These are phyloP conservation scores for Dasyurus viverrinus DNA, from an alignment of 2,113 vertebrate species.

Conservation along the genomic window DNA sequence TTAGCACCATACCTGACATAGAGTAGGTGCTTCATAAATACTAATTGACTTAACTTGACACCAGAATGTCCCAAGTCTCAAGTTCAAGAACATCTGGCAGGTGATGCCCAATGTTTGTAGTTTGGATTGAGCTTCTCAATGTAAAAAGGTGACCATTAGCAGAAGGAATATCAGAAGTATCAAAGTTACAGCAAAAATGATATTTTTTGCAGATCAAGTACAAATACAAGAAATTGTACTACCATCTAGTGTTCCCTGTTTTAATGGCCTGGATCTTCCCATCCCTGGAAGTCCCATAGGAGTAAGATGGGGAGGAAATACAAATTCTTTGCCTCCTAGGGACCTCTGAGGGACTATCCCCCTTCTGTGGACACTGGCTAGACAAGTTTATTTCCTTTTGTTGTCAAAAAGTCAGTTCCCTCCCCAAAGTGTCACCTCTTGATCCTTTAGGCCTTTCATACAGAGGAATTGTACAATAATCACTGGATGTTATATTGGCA, in stretches of 20 bases:
- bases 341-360: not conserved
- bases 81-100: not conserved
- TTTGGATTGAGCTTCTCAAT: not conserved
- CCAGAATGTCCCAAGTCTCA: not conserved
- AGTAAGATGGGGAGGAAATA: not conserved
- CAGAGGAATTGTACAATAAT: no score
- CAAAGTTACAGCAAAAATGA: not conserved
- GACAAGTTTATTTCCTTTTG: not conserved
- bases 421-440: not conserved
- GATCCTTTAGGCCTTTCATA: not conserved
- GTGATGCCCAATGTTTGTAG: not conserved
- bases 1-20: not conserved
- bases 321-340: not conserved
- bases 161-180: not conserved
- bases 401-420: not conserved
- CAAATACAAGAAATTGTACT: not conserved
- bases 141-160: not conserved
- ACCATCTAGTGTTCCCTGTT: not conserved
- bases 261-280: not conserved
- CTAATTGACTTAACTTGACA: not conserved
- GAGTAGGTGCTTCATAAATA: not conserved
- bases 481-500: not conserved
- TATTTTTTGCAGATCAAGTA: not conserved
- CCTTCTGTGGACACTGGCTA: not conserved
- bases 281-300: not conserved